Evolutionary conservation across 2,113 vertebrate species (phyloP).

Genomic region (Chloebia gouldiae): DNA sequence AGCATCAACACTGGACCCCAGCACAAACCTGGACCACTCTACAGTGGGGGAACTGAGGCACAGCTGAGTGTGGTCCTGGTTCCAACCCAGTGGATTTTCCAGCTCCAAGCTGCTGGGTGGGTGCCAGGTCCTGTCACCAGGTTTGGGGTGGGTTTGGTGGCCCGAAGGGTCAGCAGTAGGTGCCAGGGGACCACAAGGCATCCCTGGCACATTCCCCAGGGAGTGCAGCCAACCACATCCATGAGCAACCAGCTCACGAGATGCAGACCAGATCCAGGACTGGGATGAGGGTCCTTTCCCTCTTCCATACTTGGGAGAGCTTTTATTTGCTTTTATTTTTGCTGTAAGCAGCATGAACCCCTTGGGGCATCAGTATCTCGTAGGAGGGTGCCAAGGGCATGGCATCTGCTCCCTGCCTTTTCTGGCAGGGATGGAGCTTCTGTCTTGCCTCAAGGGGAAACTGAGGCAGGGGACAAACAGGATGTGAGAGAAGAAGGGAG

Average conservation of each 20-base stretch:
- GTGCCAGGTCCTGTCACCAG: not conserved
- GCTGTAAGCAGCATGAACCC: not conserved
- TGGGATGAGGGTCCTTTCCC: not conserved
- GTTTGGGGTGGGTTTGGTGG: not conserved
- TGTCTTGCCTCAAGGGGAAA: not conserved
- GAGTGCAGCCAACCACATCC: not conserved
- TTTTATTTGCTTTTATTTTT: not conserved
- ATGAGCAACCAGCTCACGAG: accelerated
- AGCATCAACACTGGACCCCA: not conserved
- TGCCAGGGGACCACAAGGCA: not conserved
- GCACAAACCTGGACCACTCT: accelerated
- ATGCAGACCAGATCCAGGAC: not conserved
- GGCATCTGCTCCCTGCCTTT: not conserved
- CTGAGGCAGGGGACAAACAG: not conserved
- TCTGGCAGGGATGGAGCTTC: not conserved
- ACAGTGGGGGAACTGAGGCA: not conserved
- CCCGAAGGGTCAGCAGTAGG: too few relatives aligned
- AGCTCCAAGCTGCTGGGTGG: not conserved
- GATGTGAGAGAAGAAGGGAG: not conserved
- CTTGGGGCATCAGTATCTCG: not conserved
- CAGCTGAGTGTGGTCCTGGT: not conserved
- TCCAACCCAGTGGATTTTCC: not conserved
- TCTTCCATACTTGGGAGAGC: not conserved
- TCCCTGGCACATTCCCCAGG: not conserved
- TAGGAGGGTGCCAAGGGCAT: not conserved